Conservation (phyloP, 2,113 vertebrate genomes). For the Dipodomys ordii region DNA sequence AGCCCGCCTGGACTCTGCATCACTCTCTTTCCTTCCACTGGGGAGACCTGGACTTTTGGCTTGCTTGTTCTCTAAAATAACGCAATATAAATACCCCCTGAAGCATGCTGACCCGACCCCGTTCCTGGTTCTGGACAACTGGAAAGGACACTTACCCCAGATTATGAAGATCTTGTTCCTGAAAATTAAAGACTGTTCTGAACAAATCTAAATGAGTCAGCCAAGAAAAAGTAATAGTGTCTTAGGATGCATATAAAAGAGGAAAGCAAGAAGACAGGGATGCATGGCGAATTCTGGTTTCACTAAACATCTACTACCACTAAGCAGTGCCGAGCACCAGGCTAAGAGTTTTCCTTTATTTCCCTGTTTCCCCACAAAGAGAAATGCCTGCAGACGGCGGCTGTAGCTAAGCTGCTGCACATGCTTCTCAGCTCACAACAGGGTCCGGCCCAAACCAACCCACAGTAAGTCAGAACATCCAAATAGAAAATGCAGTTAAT, state of each 20-base stretch:
- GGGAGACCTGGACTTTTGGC: not conserved
- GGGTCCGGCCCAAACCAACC: not conserved
- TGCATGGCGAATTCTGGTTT: not conserved
- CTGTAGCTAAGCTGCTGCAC: not conserved
- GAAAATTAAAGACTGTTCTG: slow-evolving; percentile 16
- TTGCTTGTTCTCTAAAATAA: slow-evolving; percentile 46
- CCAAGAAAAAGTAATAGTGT: slow-evolving; percentile 7
- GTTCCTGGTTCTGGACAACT: slow-evolving; percentile 29
- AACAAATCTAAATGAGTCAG: slow-evolving; percentile 10
- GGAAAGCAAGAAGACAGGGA: not conserved
- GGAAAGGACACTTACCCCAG: slow-evolving; percentile 27
- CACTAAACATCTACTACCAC: not conserved
- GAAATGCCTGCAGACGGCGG: not conserved
- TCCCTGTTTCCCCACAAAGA: not conserved
- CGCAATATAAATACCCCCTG: not conserved
- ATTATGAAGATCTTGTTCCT: slow-evolving; percentile 51
- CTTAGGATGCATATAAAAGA: not conserved
- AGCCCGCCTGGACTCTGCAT: not conserved
- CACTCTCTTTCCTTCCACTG: not conserved
- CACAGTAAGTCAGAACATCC: not conserved
- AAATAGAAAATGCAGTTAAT: not conserved
- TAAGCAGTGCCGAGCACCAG: not conserved
- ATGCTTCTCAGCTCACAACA: not conserved
- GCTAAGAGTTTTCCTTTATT: not conserved
- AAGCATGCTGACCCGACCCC: not conserved